These are phyloP conservation scores for Camelus bactrianus DNA, from an alignment of 2,113 vertebrate species.

Conservation along the genomic window DNA sequence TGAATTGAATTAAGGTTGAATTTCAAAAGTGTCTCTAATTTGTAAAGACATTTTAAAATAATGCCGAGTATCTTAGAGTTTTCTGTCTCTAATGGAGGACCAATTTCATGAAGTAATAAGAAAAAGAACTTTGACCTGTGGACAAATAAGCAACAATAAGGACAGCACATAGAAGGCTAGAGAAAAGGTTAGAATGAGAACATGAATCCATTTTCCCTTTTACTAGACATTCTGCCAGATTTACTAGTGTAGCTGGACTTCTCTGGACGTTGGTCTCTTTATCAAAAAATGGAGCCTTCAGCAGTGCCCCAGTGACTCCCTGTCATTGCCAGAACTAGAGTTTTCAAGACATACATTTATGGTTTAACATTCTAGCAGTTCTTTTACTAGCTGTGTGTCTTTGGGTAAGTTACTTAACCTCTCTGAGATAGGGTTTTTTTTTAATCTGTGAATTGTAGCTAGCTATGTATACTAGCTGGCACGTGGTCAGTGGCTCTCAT, in stretches of 20 bases:
- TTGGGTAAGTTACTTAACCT: background rate
- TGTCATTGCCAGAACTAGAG: background rate
- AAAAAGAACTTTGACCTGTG: background rate
- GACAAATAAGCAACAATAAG: background rate
- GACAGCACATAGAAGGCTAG: too few species aligned
- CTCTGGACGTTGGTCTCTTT: background rate
- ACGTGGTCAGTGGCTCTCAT: background rate
- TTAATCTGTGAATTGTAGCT: background rate
- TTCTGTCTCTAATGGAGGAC: background rate
- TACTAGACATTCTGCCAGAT: background rate
- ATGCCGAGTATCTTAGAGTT: background rate
- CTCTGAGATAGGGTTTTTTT: background rate
- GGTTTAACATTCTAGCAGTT: background rate
- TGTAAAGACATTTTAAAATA: conserved; percentile 53
- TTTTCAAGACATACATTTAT: background rate
- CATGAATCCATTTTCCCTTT: background rate
- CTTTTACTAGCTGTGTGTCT: background rate
- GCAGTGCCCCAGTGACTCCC: background rate
- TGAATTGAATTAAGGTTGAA: background rate
- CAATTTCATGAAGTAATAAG: background rate
- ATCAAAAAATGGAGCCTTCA: background rate
- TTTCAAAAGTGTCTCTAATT: conserved; percentile 15
- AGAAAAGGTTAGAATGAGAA: background rate
- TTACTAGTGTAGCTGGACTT: background rate
- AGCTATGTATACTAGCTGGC: background rate